Percentiles rank a stretch among this genome's conserved stretches.
phyloP scores from a whole-genome alignment of 1,140 invertebrate genomes.

The Helicorthomorpha holstii region DNA sequence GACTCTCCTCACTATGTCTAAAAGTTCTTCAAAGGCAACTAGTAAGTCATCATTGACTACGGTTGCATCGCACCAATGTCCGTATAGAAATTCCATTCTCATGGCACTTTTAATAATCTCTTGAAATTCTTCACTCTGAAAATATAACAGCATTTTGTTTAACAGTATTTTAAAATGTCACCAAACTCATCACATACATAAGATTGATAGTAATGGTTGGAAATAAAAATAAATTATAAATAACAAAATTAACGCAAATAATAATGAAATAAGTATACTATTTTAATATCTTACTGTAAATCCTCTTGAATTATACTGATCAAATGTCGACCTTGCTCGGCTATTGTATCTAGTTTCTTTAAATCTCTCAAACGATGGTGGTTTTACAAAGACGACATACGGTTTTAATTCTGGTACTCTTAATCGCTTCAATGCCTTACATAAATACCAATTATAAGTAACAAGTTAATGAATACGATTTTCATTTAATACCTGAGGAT shows the following conservation, averaged over 20 bases:
- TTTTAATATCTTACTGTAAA: constrained; percentile 86
- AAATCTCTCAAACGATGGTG: constrained; percentile 66
- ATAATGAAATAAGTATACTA: no score
- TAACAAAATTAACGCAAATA: no score
- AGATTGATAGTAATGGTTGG: no score
- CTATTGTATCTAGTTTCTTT: constrained; percentile 61
- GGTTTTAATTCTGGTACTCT: constrained; percentile 80
- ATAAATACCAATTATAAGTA: neutral
- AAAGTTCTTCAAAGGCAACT: constrained; percentile 67
- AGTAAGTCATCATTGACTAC: constrained; percentile 82
- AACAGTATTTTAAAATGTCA: constrained; percentile 7
- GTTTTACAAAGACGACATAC: constrained; percentile 85
- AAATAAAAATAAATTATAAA: no score
- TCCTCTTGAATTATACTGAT: constrained; percentile 67
- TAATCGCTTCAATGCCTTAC: constrained; percentile 77
- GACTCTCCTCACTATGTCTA: constrained; percentile 60
- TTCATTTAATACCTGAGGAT: constrained; percentile 50
- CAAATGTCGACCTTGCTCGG: constrained; percentile 73
- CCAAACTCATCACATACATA: constrained; percentile 9
- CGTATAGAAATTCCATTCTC: constrained; percentile 84
- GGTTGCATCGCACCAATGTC: constrained; percentile 84
- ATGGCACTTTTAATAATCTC: constrained; percentile 73
- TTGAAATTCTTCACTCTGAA: constrained; percentile 77
- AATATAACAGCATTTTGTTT: constrained; percentile 8
- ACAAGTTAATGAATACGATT: neutral